Evolutionary conservation across 23 tunicate genomes (phyloP), one percentile per base, ranked within the genome.

Genomic region (Styela plicata): DNA sequence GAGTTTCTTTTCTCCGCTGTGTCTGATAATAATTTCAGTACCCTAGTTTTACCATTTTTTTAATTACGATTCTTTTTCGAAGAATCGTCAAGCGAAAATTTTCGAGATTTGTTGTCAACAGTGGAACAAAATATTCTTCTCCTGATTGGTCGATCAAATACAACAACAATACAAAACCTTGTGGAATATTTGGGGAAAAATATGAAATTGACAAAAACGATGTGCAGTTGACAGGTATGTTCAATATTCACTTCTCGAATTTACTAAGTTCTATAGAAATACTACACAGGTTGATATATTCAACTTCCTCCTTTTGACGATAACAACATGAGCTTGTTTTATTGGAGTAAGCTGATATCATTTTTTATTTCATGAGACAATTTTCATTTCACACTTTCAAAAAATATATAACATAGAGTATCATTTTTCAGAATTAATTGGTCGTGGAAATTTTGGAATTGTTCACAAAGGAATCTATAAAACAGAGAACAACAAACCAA

Each of bases 401-500:
- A 3, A 70, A 36, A 34, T 21, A 29, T 70, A 3, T 29, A 29
- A 24, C 7, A 28, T 24, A 29, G 34, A 3, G 3, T 2, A n/a
- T n/a, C 35, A 36, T 22, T 73, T 29, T 73, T 27, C 86, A 90
- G 91, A 62, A 34, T 73, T 91, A 17, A 74, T 91, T 31, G 97
- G 97, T 0, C 86, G 97, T 2, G 97, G 97, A 52, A 91, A 91
- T 80, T 91, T 91, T 74, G 97, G 97, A 18, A 86, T 91, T 28
- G 97, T 91, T 17, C 87, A 91, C 80, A 91, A 87, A 73, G 90
- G 88, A 30, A 67, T 69, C 17, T 61, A 78, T 79, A 73, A 36
- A 3, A 57, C 57, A 26, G 69, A 74, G 52, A 88, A 73, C 18
- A 44, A 29, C 36, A 53, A 74, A 35, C 74, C 78, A 66, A 32